Evolutionary conservation across 2,888 invertebrate species (phyloP).

Genomic region (Allolobophora icterica): DNA sequence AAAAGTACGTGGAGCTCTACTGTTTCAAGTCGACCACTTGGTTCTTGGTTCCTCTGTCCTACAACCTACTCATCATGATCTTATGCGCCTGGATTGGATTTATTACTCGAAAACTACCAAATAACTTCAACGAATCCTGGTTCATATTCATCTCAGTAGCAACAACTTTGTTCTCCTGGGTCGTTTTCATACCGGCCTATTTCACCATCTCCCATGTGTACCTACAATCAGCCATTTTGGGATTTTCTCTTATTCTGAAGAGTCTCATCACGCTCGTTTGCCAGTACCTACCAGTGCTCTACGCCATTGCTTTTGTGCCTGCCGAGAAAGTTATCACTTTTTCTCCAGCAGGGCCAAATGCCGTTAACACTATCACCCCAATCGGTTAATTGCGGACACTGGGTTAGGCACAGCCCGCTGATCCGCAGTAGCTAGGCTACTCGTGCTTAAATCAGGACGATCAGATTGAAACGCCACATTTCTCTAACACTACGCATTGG

Average conservation of each 20-base stretch:
- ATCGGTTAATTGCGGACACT: too few species aligned
- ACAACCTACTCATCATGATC: constrained; percentile 39
- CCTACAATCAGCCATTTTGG: constrained; percentile 37
- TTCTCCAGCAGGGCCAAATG: too few species aligned
- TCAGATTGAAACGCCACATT: too few species aligned
- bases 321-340: too few species aligned
- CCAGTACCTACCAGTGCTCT: too few species aligned
- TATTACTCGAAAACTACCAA: constrained; percentile 43
- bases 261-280: constrained; percentile 35
- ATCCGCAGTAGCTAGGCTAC: too few species aligned
- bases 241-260: constrained; percentile 40
- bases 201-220: constrained; percentile 40
- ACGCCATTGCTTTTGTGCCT: too few species aligned
- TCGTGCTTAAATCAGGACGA: too few species aligned
- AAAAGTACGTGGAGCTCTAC: constrained; percentile 21
- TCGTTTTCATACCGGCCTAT: constrained; percentile 44
- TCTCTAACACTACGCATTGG: too few species aligned
- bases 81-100: constrained; percentile 43
- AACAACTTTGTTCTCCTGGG: constrained; percentile 44
- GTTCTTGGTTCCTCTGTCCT: constrained; percentile 51
- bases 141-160: constrained; percentile 45
- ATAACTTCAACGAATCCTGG: constrained; percentile 48
- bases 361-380: too few species aligned
- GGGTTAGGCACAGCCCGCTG: too few species aligned
- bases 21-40: constrained; percentile 44